Percentiles rank a stretch among this genome's conserved stretches.
These are phyloP conservation scores for Mizuhopecten yessoensis DNA, from an alignment of 1,140 invertebrate species.

Conservation along the genomic window DNA sequence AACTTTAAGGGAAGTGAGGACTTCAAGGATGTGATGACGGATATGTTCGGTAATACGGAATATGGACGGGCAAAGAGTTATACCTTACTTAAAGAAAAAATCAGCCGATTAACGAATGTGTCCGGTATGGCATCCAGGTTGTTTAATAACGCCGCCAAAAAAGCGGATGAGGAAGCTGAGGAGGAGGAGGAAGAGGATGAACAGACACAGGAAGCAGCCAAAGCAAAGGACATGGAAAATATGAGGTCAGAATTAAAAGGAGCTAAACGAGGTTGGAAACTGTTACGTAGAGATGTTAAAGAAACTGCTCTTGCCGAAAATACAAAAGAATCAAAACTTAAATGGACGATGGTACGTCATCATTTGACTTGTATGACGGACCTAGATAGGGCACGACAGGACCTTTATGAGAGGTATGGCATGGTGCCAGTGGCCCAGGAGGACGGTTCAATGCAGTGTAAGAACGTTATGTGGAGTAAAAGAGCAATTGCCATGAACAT, in stretches of 20 bases:
- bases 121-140: constrained; percentile 58
- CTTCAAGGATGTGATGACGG: constrained; percentile 71
- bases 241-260: constrained; percentile 52
- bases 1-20: constrained; percentile 67
- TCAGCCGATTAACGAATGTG: constrained; percentile 56
- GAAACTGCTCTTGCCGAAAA: constrained; percentile 62
- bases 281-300: constrained; percentile 65
- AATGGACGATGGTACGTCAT: constrained; percentile 68
- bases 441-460: constrained; percentile 65
- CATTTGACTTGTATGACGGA: constrained; percentile 62
- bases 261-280: constrained; percentile 68
- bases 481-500: constrained; percentile 51
- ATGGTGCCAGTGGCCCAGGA: constrained; percentile 64
- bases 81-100: constrained; percentile 58
- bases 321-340: constrained; percentile 62
- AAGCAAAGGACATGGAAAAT: constrained; percentile 58
- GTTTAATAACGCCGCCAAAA: constrained; percentile 47
- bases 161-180: constrained; percentile 16
- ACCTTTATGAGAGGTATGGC: constrained; percentile 74
- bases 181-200: not conserved
- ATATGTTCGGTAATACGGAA: constrained; percentile 68
- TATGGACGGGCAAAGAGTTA: constrained; percentile 61
- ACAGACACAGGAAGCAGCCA: not conserved
- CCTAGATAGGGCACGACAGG: constrained; percentile 64
- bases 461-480: constrained; percentile 74